Conservation (phyloP, 2,888 invertebrate genomes). For the Bruchidius siliquastri region DNA sequence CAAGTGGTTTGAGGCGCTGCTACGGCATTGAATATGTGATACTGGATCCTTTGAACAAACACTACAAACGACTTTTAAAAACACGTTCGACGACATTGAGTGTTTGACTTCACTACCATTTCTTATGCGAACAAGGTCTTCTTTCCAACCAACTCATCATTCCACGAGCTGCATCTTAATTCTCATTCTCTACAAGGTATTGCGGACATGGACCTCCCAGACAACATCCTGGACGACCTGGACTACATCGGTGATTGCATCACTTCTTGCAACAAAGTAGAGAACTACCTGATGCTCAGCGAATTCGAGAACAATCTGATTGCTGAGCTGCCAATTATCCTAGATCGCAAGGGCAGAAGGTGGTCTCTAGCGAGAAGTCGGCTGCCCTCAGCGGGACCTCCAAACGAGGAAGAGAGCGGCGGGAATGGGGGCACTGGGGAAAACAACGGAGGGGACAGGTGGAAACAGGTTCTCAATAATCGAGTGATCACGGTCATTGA, state of each 20-base stretch:
- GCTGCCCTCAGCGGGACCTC: conserved; percentile 46
- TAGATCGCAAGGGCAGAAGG: conserved; percentile 65
- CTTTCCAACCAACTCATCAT: background rate
- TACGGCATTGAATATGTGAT: too few species aligned
- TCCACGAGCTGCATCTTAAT: background rate
- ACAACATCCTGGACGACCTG: conserved; percentile 71
- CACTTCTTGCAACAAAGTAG: conserved; percentile 81
- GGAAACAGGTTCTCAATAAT: conserved; percentile 49
- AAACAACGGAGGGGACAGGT: conserved; percentile 47
- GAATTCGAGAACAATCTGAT: conserved; percentile 82
- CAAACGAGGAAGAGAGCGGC: conserved; percentile 45
- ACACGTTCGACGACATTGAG: too few species aligned
- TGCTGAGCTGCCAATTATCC: conserved; percentile 69
- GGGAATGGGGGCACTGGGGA: conserved; percentile 49
- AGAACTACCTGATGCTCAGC: conserved; percentile 80
- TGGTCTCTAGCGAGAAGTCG: conserved; percentile 65
- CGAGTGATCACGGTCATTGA: conserved; percentile 75
- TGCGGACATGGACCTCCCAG: conserved; percentile 76
- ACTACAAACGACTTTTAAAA: too few species aligned
- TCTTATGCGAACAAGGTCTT: too few species aligned
- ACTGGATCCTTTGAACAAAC: too few species aligned
- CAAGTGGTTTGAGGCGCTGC: too few species aligned
- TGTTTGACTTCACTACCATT: too few species aligned
- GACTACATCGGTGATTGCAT: conserved; percentile 80
- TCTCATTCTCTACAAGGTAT: conserved; percentile 51